A percentile compares a stretch with the other conserved stretches of the same genome.
These are phyloP conservation scores for Cantharis nigra DNA, from an alignment of 2,888 invertebrate genomes.

Conservation along the genomic window DNA sequence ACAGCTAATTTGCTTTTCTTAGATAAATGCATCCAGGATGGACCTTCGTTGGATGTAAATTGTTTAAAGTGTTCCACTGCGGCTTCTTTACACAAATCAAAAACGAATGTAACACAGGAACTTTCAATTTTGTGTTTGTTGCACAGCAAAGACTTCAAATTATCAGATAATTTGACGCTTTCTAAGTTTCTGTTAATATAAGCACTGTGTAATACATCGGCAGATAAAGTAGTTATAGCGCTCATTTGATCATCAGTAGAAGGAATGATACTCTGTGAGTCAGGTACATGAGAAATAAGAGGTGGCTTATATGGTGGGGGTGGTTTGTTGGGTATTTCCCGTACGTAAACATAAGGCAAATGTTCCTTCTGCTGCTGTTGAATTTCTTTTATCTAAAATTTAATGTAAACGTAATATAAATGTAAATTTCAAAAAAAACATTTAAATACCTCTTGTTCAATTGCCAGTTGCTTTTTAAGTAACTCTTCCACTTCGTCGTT, in stretches of 20 bases:
- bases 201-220: slow-evolving; percentile 56
- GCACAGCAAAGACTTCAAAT: slow-evolving; percentile 26
- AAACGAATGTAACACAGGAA: slow-evolving; percentile 63
- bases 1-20: slow-evolving; percentile 50
- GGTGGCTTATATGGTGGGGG: slow-evolving; percentile 78
- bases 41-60: slow-evolving; percentile 53
- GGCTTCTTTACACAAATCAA: slow-evolving; percentile 67
- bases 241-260: slow-evolving; percentile 56
- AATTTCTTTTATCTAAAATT: slow-evolving; percentile 62
- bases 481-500: slow-evolving; percentile 65
- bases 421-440: neutral
- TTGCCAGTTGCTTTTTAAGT: slow-evolving; percentile 65
- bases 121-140: slow-evolving; percentile 50
- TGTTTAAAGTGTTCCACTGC: slow-evolving; percentile 59
- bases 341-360: slow-evolving; percentile 61
- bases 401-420: neutral
- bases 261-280: slow-evolving; percentile 32
- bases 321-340: slow-evolving; percentile 76
- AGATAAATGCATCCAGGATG: slow-evolving; percentile 42
- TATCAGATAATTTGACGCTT: slow-evolving; percentile 47
- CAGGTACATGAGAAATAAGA: slow-evolving; percentile 46
- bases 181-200: slow-evolving; percentile 47
- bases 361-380: slow-evolving; percentile 61
- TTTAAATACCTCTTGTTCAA: slow-evolving; percentile 64
- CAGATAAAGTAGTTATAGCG: slow-evolving; percentile 55